Base-by-base conservation (phyloP, 2,888 invertebrate genomes). In the Mellilla xanthometata region DNA sequence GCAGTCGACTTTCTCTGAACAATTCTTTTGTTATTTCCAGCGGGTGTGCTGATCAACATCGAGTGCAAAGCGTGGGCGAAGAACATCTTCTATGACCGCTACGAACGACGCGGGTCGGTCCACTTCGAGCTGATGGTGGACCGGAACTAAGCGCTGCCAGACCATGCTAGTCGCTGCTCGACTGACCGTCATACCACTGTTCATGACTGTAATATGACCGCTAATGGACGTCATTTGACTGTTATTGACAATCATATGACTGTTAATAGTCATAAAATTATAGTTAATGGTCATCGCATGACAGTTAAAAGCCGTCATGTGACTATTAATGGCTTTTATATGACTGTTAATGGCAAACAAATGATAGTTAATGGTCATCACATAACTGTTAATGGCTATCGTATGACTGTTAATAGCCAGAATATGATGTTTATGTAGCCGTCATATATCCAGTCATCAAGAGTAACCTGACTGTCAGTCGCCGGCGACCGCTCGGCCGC, bases 121-220 rank as follows among this genome's bases (percentile, higher is more conserved):
- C 97, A 97, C 91, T 97, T 98, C 91, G 97, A 97, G 91, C 91
- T 97, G 83, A 94, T 97, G 94, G 93, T 97, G 81, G 97, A 97
- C 90, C 78, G 77, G 67, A 65, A 72, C 72, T 91, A 91, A 87
- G 64, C 64, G 43, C 60, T 53, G 49, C 46, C 60, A 54, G 57
- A 60, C 59, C 56, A 48, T 58, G 62, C 63, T 54, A 34, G 8
- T 11, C 32, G 39, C 19, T 26, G 24, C 35, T 10, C 30, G 33
- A 39, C 44, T 26, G 39, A 24, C 29, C 29, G 29, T 12, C 12
- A 19, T 5, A 12, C 12, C 24, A 36, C 38, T 19, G 15, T 19
- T 19, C 4, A 19, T 19, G 2, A 1, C 23, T 22, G 11, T 12
- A 34, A 3, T 23, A 11, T 33, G 32, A 12, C 12, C 6, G 15